phyloP scores from a whole-genome alignment of 2,113 vertebrate genomes.

The Phrynosoma platyrhinos region DNA sequence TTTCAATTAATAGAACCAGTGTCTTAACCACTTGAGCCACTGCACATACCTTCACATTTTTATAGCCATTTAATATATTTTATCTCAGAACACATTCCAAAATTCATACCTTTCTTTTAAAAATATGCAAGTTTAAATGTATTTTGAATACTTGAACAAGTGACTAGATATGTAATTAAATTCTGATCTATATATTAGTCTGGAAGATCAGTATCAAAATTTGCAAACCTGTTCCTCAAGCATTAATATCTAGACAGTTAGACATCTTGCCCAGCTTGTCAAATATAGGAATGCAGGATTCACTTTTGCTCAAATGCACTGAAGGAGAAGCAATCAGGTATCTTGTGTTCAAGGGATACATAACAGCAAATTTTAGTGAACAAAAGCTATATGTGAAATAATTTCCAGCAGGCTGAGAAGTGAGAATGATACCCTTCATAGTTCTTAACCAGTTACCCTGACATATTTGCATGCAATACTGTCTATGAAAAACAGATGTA shows the following conservation, averaged over 20 bases:
- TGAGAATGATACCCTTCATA: neutral
- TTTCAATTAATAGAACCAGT: too few species aligned
- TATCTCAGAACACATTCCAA: neutral
- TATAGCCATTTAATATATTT: too few species aligned
- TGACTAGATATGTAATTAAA: neutral
- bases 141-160: neutral
- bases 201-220: neutral
- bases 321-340: neutral
- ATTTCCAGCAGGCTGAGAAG: neutral
- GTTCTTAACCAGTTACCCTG: neutral
- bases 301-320: conserved; percentile 27
- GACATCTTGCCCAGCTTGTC: neutral
- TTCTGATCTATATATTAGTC: neutral
- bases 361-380: neutral
- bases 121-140: neutral
- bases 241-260: neutral
- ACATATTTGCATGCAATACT: neutral
- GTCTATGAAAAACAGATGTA: conserved; percentile 3
- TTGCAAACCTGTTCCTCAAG: neutral
- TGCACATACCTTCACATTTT: too few species aligned
- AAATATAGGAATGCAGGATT: neutral
- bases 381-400: neutral
- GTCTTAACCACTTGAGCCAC: too few species aligned
- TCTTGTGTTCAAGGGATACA: accelerated
- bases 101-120: neutral